These are phyloP conservation scores for Spialia ferax DNA, from an alignment of 2,888 invertebrate species.

Conservation along the genomic window DNA sequence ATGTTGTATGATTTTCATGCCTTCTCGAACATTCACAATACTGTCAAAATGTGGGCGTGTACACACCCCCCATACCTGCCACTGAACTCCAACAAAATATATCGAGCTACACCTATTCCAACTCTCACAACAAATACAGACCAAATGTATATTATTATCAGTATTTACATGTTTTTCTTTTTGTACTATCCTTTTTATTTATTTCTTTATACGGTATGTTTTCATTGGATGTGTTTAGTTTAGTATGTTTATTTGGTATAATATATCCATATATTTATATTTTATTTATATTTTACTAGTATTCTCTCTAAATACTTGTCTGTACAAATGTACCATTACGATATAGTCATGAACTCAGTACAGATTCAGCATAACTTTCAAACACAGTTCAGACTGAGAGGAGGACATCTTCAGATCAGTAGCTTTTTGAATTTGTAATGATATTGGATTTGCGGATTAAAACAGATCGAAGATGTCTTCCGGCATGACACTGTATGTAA, in stretches of 20 bases:
- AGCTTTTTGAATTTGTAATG: neutral
- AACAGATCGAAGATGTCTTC: slow-evolving; percentile 46
- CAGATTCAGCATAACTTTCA: slow-evolving; percentile 70
- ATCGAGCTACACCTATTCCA: slow-evolving; percentile 82
- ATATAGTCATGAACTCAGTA: slow-evolving; percentile 59
- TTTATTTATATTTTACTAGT: slow-evolving; percentile 40
- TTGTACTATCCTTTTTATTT: slow-evolving; percentile 44
- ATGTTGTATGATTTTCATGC: slow-evolving; percentile 85
- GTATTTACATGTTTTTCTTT: slow-evolving; percentile 48
- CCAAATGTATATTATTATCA: slow-evolving; percentile 53
- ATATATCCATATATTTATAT: slow-evolving; percentile 45
- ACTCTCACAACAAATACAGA: slow-evolving; percentile 84
- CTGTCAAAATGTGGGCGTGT: slow-evolving; percentile 80
- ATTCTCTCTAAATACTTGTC: slow-evolving; percentile 48
- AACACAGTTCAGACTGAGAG: slow-evolving; percentile 67
- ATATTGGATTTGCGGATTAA: slow-evolving; percentile 1
- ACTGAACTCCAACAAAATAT: slow-evolving; percentile 82
- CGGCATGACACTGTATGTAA: slow-evolving; percentile 47
- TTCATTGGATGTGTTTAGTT: slow-evolving; percentile 44
- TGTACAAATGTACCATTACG: slow-evolving; percentile 60
- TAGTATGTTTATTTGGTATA: slow-evolving; percentile 47
- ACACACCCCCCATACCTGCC: slow-evolving; percentile 82
- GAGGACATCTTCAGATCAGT: slow-evolving; percentile 58
- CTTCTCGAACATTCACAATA: slow-evolving; percentile 86
- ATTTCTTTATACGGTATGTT: slow-evolving; percentile 44